Evolutionary conservation across 2,888 invertebrate genomes (phyloP), one percentile per base, ranked within the genome.

Genomic region (Theretra japonica): DNA sequence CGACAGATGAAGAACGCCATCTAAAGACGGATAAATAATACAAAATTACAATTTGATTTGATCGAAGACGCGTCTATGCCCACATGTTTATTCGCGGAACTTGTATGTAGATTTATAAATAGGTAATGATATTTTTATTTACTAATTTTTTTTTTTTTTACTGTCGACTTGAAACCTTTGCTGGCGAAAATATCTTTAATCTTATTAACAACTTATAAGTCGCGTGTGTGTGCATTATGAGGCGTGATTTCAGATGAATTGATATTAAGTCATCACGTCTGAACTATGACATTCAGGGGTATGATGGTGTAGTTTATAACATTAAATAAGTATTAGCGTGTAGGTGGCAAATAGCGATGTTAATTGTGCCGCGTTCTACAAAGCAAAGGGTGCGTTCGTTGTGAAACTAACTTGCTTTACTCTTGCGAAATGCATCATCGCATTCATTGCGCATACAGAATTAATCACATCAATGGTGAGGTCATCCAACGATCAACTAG

Each of bases 401-500:
- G 73, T 74, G 62, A 75, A 77, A 76, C 73, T 72, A 70, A 41
- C 41, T 48, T 65, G 65, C 48, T 19, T 65, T 65, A 48, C 41
- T 41, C 65, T 65, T 65, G 62, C 62, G 62, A 65, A 65, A 65
- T 65, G 23, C 23, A 65, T 65, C 23, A 65, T 65, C 30, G 56
- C 33, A 56, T 69, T 53, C 56, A 33, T 25, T 23, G 69, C 74
- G 74, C 76, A 74, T 73, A 74, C 73, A 74, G 76, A 75, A 76
- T 77, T 75, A 76, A 75, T 70, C 73, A 75, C 75, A 74, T 74
- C 72, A 74, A 73, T 72, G 56, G 68, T 73, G 77, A 79, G 79
- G 77, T 76, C 77, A 75, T 70, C 72, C 75, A 71, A 68, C 70
- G 74, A 73, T 75, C 48, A 48, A 48, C 48, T 65, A 41, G 48